Evolutionary conservation across 1,140 invertebrate genomes (phyloP).

Genomic region (Probaryconus sp.): DNA sequence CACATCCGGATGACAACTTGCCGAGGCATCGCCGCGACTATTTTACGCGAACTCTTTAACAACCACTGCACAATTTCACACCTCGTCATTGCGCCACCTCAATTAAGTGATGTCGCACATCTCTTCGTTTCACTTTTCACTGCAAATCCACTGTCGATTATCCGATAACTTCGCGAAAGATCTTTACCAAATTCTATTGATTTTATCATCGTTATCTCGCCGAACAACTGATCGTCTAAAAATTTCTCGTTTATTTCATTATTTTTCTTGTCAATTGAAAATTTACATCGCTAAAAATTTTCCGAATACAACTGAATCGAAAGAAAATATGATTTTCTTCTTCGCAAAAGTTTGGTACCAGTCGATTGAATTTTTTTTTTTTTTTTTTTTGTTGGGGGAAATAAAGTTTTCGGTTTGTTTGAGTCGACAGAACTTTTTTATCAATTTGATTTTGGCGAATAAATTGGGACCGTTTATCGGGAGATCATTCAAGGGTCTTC

Average conservation of each 20-base stretch:
- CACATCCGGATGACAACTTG: conserved; percentile 43
- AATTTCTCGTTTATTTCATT: no score
- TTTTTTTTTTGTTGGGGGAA: no score
- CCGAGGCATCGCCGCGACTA: conserved; percentile 37
- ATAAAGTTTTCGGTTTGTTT: not conserved
- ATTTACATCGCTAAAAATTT: no score
- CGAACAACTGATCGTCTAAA: no score
- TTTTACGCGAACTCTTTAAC: conserved; percentile 40
- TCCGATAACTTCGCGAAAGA: conserved; percentile 8
- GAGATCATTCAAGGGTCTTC: conserved; percentile 29
- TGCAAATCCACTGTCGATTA: conserved; percentile 17
- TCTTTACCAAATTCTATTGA: conserved; percentile 2
- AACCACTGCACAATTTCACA: conserved; percentile 17
- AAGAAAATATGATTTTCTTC: no score
- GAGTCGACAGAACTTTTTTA: not conserved
- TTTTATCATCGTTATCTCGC: conserved; percentile 3
- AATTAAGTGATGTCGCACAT: conserved; percentile 14
- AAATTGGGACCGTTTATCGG: no score
- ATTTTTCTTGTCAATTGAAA: no score
- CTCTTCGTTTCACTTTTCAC: conserved; percentile 1
- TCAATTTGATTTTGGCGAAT: not conserved
- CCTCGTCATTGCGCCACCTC: not conserved
- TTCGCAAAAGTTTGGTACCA: no score
- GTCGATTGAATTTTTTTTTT: no score
- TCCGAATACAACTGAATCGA: no score